Evolutionary conservation across 2,113 vertebrate genomes (phyloP), one percentile per base, ranked within the genome.

Genomic region (Channa argus): DNA sequence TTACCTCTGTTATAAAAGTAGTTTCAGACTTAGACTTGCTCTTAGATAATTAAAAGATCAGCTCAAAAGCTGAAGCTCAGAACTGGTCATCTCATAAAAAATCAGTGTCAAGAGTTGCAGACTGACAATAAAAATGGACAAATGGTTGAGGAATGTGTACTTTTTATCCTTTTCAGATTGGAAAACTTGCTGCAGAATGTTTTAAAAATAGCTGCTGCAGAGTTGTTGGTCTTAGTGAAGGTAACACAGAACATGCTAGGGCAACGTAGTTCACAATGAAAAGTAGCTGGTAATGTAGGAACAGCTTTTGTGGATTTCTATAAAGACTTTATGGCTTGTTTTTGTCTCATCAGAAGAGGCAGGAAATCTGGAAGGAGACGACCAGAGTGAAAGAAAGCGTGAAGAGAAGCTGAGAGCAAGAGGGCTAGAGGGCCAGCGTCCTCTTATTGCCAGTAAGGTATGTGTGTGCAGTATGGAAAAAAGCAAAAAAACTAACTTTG

Each of bases 381-480:
- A 88, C n/a, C 72, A 87, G 44, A 69, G 63, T 43, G 84, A 88
- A 33, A 74, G 68, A 43, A 86, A 63, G 59, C 66, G 39, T 2
- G 85, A 88, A 5, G 90, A 90, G 15, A 86, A 65, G 24, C 85
- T 67, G 37, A 88, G 72, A 74, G 83, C 63, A 0, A 74, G 85
- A 65, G 89, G 84, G 15, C 81, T 88, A 39, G 90, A 93, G 47
- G 88, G 83, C 12, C 89, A 86, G 56, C 89, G 76, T 75, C 86
- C 92, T 47, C 83, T 82, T 2, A 75, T 89, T 49, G 85, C 88
- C 34, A 86, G 68, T 58, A 92, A 93, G 90, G 94, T 91, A 24
- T 36, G 71, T 72, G 54, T n/a, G 8, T 33, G 6, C 39, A 10
- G 12, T 11, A 2, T 36, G 8, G 2, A 4, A 13, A 54, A 8